Conservation (phyloP, 1,140 invertebrate species). For the Anoplophora glabripennis region DNA sequence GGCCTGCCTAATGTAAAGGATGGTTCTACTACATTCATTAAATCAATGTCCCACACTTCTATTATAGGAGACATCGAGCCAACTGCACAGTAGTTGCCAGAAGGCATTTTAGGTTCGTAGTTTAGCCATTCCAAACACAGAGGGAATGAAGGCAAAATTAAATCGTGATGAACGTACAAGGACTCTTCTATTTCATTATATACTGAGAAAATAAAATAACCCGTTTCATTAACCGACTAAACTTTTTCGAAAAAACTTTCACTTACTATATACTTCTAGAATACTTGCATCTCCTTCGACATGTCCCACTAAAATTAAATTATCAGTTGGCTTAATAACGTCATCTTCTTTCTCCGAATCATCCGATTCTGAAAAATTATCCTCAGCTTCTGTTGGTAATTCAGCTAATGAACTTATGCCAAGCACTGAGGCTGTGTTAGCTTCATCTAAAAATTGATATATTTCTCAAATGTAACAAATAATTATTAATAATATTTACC, state of each 20-base stretch:
- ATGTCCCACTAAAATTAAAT: slow-evolving; percentile 85
- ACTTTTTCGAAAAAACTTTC: not conserved
- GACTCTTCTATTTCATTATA: slow-evolving; percentile 86
- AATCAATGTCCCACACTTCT: slow-evolving; percentile 92
- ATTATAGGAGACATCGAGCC: slow-evolving; percentile 90
- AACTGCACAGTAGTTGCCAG: slow-evolving; percentile 85
- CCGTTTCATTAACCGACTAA: not conserved
- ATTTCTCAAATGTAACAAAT: not conserved
- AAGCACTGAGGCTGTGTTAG: slow-evolving; percentile 42
- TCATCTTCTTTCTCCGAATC: slow-evolving; percentile 91
- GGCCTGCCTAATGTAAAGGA: slow-evolving; percentile 76
- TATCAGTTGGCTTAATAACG: slow-evolving; percentile 84
- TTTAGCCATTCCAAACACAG: slow-evolving; percentile 90
- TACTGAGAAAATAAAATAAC: slow-evolving; percentile 59
- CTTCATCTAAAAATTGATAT: slow-evolving; percentile 35
- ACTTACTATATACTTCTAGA: slow-evolving; percentile 82
- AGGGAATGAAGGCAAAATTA: slow-evolving; percentile 82
- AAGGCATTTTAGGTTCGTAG: slow-evolving; percentile 67
- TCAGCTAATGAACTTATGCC: slow-evolving; percentile 55
- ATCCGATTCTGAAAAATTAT: slow-evolving; percentile 60
- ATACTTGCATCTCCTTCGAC: slow-evolving; percentile 80
- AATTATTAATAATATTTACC: slow-evolving; percentile 36
- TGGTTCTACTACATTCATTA: slow-evolving; percentile 86
- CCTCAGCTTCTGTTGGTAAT: slow-evolving; percentile 57
- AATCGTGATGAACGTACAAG: slow-evolving; percentile 92